Percentiles rank a stretch among this genome's conserved stretches.
Evolutionary conservation across 2,797 vertebrate species (phyloP).

Genomic region (Myiotriccus ornatus): DNA sequence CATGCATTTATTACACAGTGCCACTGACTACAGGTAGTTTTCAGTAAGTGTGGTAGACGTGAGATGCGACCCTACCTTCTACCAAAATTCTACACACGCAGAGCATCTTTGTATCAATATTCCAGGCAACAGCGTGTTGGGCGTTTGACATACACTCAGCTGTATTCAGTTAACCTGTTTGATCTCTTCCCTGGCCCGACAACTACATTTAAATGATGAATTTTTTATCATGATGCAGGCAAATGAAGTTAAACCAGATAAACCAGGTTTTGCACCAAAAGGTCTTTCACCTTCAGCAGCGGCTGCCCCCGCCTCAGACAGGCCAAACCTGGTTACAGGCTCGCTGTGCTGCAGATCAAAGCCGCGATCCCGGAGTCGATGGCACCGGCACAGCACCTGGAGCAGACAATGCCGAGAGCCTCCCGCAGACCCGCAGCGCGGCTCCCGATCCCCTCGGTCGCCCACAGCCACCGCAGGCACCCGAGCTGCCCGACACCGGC

Average conservation of each 20-base stretch:
- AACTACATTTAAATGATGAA: neutral
- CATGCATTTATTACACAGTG: neutral
- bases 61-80: neutral
- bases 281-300: neutral
- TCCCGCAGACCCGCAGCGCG: neutral
- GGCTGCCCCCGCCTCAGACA: neutral
- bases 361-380: neutral
- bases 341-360: neutral
- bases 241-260: neutral
- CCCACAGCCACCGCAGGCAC: neutral
- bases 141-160: neutral
- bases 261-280: neutral
- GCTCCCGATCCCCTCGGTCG: rapidly evolving
- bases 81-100: neutral
- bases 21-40: neutral
- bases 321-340: neutral
- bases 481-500: neutral
- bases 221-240: neutral
- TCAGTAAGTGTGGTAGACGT: neutral
- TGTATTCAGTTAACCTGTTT: neutral
- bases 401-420: neutral
- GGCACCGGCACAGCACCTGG: neutral
- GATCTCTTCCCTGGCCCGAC: neutral
- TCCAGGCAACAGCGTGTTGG: neutral
- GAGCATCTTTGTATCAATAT: neutral